Evolutionary conservation across 2,797 vertebrate genomes (phyloP).

Genomic region (Lacerta bilineata): DNA sequence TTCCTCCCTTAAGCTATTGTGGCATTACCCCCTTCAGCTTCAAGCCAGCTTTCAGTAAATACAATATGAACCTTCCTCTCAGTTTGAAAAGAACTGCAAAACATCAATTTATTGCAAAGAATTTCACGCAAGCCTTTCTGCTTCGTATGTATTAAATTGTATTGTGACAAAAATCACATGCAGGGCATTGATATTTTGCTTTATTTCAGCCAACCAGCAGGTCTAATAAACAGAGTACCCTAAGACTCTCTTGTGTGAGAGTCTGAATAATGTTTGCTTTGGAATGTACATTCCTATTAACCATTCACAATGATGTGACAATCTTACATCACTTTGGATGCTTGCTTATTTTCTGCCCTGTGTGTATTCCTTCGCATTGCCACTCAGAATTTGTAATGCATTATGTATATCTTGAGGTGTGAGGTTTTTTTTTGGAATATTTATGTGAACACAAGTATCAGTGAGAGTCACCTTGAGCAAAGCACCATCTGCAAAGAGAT

Average conservation of each 20-base stretch:
- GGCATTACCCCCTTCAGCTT: background rate
- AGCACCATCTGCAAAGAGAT: conserved; percentile 24
- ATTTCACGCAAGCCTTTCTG: background rate
- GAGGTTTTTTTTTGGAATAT: background rate
- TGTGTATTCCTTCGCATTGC: background rate
- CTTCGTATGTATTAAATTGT: background rate
- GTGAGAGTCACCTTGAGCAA: conserved; percentile 12
- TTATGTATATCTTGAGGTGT: conserved; percentile 27
- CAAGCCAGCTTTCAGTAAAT: background rate
- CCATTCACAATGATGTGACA: background rate
- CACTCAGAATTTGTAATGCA: conserved; percentile 4
- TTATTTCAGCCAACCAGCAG: background rate
- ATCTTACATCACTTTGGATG: background rate
- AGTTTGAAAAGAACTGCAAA: conserved; percentile 10
- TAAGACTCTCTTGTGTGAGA: background rate
- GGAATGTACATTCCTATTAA: conserved; percentile 6
- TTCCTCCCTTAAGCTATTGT: background rate
- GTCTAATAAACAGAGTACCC: background rate
- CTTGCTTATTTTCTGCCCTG: conserved; percentile 4
- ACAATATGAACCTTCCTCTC: background rate
- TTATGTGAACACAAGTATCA: conserved; percentile 16
- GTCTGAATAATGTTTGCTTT: conserved; percentile 17
- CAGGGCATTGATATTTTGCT: background rate
- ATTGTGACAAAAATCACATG: background rate
- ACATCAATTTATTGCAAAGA: conserved; percentile 6